Percentiles rank a stretch among this genome's conserved stretches.
Evolutionary conservation across 1,140 invertebrate genomes (phyloP).

Genomic region (Zaprionus kolodkinae): DNA sequence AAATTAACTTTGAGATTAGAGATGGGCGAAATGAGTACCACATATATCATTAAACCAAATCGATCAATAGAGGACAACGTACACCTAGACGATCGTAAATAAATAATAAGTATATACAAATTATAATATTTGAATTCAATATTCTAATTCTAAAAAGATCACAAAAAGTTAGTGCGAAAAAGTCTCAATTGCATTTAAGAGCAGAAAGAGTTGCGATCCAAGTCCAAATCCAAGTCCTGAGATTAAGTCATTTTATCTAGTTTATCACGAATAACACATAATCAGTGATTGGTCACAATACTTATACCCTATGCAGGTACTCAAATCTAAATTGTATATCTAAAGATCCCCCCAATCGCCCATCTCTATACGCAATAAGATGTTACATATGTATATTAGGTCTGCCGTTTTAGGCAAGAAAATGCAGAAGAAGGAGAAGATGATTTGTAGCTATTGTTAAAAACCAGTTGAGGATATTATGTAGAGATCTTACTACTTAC

Average conservation of each 20-base stretch:
- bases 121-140: not conserved
- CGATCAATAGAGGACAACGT: too few species aligned
- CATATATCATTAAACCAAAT: not conserved
- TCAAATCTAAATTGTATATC: not conserved
- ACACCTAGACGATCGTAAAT: not conserved
- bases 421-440: not conserved
- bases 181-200: conserved; percentile 5
- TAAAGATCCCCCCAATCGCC: not conserved
- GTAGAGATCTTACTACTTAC: conserved; percentile 26
- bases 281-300: not conserved
- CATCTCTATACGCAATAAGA: conserved; percentile 16
- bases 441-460: conserved; percentile 24
- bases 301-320: not conserved
- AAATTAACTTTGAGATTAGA: conserved; percentile 18
- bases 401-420: conserved; percentile 55
- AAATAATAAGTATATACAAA: not conserved
- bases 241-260: too few species aligned
- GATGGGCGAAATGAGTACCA: conserved; percentile 6
- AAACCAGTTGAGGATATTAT: conserved; percentile 16
- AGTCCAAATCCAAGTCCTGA: too few species aligned
- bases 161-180: not conserved
- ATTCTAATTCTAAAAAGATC: not conserved
- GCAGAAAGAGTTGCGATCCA: too few species aligned
- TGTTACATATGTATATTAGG: conserved; percentile 15
- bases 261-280: not conserved